phyloP scores from a whole-genome alignment of 2,888 invertebrate species.

The Morpho helenor region DNA sequence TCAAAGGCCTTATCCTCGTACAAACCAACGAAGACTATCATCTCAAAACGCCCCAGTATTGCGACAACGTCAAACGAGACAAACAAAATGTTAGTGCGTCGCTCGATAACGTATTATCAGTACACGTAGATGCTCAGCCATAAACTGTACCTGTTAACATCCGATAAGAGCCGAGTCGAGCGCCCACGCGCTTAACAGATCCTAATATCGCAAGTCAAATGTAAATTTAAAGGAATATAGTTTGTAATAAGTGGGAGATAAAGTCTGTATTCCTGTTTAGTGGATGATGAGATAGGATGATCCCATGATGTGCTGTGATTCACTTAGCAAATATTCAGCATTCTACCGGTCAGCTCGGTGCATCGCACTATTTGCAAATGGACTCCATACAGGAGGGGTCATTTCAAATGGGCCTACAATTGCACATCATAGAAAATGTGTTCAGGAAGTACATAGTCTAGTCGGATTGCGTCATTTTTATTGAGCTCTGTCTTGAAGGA shows the following conservation, averaged over 20 bases:
- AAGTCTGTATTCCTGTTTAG: not conserved
- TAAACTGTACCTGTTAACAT: conserved; percentile 21
- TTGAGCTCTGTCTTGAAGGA: too few relatives aligned
- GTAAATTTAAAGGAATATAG: not conserved
- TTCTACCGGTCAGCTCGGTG: conserved; percentile 32
- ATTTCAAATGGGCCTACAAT: conserved; percentile 2
- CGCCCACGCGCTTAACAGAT: conserved; percentile 19
- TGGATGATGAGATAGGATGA: not conserved
- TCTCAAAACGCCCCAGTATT: not conserved
- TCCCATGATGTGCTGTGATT: not conserved
- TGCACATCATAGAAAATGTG: too few relatives aligned
- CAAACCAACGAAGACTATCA: not conserved
- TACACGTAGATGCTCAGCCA: conserved; percentile 20
- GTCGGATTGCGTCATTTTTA: too few relatives aligned
- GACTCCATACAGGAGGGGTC: conserved; percentile 9
- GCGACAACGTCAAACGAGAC: conserved; percentile 7
- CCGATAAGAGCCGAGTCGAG: conserved; percentile 21
- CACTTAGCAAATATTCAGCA: conserved; percentile 27
- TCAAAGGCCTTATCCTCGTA: too few relatives aligned
- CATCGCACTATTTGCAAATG: conserved; percentile 28
- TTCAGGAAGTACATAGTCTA: too few relatives aligned
- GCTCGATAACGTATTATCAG: conserved; percentile 18
- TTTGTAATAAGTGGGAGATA: not conserved
- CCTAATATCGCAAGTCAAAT: not conserved
- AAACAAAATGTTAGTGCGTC: conserved; percentile 6